Base-by-base conservation (phyloP, 2,113 vertebrate genomes). In the Merops nubicus region DNA sequence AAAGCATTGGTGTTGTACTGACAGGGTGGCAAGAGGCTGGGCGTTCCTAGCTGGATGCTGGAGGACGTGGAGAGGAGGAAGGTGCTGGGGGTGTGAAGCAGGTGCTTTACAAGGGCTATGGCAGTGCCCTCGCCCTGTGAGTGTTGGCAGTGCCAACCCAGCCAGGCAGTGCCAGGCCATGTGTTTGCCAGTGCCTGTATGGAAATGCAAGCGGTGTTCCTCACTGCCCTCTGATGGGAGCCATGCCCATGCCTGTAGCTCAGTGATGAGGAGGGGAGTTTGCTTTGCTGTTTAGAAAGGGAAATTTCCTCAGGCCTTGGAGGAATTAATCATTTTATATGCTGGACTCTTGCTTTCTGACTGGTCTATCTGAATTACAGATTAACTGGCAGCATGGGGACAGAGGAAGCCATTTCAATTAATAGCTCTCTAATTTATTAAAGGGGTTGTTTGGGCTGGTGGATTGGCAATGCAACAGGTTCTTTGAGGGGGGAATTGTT, bases 301-400 rank as follows among this genome's bases (percentile, higher is more conserved):
- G 91, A 94, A 93, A 91, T 94, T 81, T 96, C 85, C 63, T 11
- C 8, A 15, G 72, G 89, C 85, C 92, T 82, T 51, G 38, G 70
- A 96, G 68, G 95, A 97, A 95, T 92, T 91, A 97, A 97, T 97
- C 94, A 76, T 94, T 96, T 84, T 91, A 83, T 91, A 86, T 96
- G 78, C 97, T 96, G 97, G 96, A 96, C 94, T 96, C 88, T 60
- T 76, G 79, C 94, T 97, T 97, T 95, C 95, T 92, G 63, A 87
- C 94, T 85, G 96, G 96, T 97, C 94, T 92, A 90, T 97, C 96
- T 97, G 96, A 98, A 97, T 98, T 97, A 97, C 97, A 97, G 97
- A 97, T 97, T 93, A 97, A 96, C 96, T 97, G 96, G 97, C 97
- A 96, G 86, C 6, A 1, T 91, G 73, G 94, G 92, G 83, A 94